Base-by-base conservation (phyloP, 2,888 invertebrate genomes). In the Leptarthrus brevirostris region DNA sequence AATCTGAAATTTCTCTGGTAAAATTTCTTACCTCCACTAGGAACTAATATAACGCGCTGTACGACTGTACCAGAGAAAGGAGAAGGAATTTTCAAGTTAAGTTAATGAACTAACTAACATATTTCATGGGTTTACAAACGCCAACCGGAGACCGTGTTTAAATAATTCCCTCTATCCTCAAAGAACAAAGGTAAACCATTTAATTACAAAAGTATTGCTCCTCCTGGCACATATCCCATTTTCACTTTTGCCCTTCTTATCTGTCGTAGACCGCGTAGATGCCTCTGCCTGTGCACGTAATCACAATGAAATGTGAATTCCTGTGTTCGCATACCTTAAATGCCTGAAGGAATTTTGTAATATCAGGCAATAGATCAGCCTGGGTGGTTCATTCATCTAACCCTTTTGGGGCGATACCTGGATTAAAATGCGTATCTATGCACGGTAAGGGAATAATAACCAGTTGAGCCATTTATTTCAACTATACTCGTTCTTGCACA, bases 301-400 rank as follows among this genome's bases (percentile, higher is more conserved):
- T 56, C 30, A 26, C 16, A 56, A 56, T 26, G 30, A 56, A 56
- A 56, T 56, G 30, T 56, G n/a, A 56, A 56, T 56, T 26, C 26
- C 56, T 30, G 24, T 56, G 56, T 34, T 56, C 56, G 30, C 56
- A 56, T 56, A 16, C 56, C 56, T 16, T 26, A 56, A 56, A 30
- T 16, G 26, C 56, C 56, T 24, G 6, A 14, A 56, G 56, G 56
- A 56, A 56, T 56, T 56, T 56, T 56, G 24, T 56, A 56, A 56
- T 56, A 56, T 56, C 56, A 26, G 56, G 24, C 26, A 24, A 56
- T 26, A 56, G 56, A 56, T 56, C 56, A 56, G 30, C 56, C 14
- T 56, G 56, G 56, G 56, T 56, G 56, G 56, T 30, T 26, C 30
- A 56, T 56, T 56, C 56, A 56, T 56, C 56, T 30, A 56, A 30